Evolutionary conservation across 2,888 invertebrate species (phyloP).

Genomic region (Xylota segnis): DNA sequence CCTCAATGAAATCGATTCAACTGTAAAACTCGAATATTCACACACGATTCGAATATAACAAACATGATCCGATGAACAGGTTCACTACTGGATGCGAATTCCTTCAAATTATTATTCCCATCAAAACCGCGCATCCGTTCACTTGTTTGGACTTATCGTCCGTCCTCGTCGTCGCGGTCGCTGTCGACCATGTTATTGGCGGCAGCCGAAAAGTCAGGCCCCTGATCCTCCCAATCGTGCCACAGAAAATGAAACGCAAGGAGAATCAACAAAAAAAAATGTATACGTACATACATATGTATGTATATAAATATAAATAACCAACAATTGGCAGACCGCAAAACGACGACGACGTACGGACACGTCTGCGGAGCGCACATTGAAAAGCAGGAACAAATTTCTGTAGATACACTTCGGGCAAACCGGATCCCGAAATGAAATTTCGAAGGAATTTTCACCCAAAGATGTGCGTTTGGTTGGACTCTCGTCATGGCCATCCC

Average conservation of each 20-base stretch:
- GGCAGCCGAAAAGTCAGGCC: not conserved
- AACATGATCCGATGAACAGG: conserved; percentile 64
- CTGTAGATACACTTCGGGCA: conserved; percentile 4
- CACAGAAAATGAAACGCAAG: conserved; percentile 37
- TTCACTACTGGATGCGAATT: conserved; percentile 57
- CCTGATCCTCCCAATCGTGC: not conserved
- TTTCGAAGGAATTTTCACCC: conserved; percentile 43
- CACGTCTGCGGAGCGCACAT: conserved; percentile 13
- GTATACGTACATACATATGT: conserved; percentile 2
- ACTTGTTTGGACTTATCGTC: conserved; percentile 28
- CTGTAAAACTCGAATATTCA: conserved; percentile 52
- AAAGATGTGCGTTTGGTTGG: conserved; percentile 35
- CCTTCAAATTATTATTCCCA: conserved; percentile 62
- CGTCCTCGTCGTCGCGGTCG: not conserved
- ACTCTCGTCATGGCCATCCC: conserved; percentile 20
- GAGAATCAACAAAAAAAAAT: conserved; percentile 11
- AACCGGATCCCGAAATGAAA: conserved; percentile 46
- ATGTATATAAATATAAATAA: conserved; percentile 18
- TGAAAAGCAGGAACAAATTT: conserved; percentile 31
- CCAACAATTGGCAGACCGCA: conserved; percentile 38
- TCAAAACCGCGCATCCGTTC: conserved; percentile 56
- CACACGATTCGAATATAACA: conserved; percentile 50
- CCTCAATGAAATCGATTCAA: conserved; percentile 59
- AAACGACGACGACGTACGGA: conserved; percentile 4
- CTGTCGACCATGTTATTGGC: not conserved